A percentile compares a stretch with the other conserved stretches of the same genome.
These are phyloP conservation scores for Eustalomyia histrio DNA, from an alignment of 2,888 invertebrate genomes.

Conservation along the genomic window DNA sequence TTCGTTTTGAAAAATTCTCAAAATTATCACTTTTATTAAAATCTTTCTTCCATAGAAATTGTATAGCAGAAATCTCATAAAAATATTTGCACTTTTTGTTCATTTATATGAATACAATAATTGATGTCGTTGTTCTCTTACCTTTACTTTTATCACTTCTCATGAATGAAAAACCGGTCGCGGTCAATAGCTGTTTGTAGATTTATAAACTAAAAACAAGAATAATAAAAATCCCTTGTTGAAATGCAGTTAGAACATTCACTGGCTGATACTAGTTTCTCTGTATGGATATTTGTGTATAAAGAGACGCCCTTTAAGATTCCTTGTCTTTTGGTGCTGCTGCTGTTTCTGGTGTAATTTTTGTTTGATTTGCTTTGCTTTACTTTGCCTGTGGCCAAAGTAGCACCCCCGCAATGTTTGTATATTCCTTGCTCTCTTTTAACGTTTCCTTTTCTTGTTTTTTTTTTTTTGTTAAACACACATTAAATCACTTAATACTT, in stretches of 20 bases:
- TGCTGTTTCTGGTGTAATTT: constrained; percentile 19
- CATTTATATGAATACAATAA: not conserved
- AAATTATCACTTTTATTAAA: too few species aligned
- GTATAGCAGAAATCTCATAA: too few species aligned
- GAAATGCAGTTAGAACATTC: constrained; percentile 17
- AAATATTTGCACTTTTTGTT: too few species aligned
- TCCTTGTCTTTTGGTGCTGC: constrained; percentile 28
- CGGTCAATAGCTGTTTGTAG: constrained; percentile 11
- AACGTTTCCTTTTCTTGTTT: constrained; percentile 57
- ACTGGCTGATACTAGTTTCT: not conserved
- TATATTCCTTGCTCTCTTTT: constrained; percentile 62
- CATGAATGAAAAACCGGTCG: constrained; percentile 44
- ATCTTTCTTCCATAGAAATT: too few species aligned
- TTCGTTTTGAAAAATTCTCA: too few species aligned
- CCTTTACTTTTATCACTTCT: constrained; percentile 26
- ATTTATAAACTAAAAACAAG: constrained; percentile 9
- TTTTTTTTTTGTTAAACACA: constrained; percentile 3
- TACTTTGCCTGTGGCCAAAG: constrained; percentile 36
- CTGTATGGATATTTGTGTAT: constrained; percentile 1
- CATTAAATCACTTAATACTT: not conserved
- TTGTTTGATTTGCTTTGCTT: constrained; percentile 36
- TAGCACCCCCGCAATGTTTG: constrained; percentile 42
- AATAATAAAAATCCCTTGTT: constrained; percentile 6
- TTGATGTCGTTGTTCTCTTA: constrained; percentile 19
- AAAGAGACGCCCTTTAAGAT: constrained; percentile 40